Evolutionary conservation across 2,797 vertebrate genomes (phyloP).

Genomic region (Lacerta bilineata): DNA sequence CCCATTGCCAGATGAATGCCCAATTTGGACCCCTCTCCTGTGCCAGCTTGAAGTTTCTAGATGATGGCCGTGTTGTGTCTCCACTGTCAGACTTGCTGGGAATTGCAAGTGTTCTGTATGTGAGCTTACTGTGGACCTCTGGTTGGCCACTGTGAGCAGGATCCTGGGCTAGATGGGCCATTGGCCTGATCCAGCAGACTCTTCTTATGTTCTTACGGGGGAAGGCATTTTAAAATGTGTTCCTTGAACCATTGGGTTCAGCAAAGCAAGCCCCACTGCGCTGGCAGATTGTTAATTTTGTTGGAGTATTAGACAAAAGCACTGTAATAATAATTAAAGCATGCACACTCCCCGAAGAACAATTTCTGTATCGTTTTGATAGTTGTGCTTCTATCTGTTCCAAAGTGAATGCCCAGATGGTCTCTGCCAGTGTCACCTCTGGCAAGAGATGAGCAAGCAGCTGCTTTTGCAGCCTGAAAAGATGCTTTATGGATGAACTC

Average conservation of each 20-base stretch:
- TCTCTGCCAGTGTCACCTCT: constrained; percentile 73
- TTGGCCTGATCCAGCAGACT: too few species aligned
- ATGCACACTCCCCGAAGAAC: constrained; percentile 5
- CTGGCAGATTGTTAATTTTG: constrained; percentile 55
- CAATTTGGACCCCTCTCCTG: too few species aligned
- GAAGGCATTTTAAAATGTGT: constrained; percentile 43
- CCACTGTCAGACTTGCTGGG: too few species aligned
- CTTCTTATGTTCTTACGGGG: too few species aligned
- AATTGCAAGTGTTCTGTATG: too few species aligned
- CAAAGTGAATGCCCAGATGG: constrained; percentile 70
- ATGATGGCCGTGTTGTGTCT: too few species aligned
- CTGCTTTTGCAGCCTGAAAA: constrained; percentile 75
- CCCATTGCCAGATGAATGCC: too few species aligned
- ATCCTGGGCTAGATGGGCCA: too few species aligned
- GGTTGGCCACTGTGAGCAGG: too few species aligned
- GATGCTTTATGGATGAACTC: constrained; percentile 73
- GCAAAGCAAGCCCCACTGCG: constrained; percentile 45
- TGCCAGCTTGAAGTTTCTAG: too few species aligned
- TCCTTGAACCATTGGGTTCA: constrained; percentile 45
- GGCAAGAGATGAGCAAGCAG: constrained; percentile 73
- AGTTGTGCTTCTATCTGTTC: constrained; percentile 42
- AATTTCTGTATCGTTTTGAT: constrained; percentile 47
- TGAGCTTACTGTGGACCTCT: too few species aligned
- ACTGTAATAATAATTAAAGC: constrained; percentile 54
- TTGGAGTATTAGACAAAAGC: constrained; percentile 44